A percentile compares a stretch with the other conserved stretches of the same genome.
These are phyloP conservation scores for Nothocercus nigrocapillus DNA, from an alignment of 2,113 vertebrate genomes.

Conservation along the genomic window DNA sequence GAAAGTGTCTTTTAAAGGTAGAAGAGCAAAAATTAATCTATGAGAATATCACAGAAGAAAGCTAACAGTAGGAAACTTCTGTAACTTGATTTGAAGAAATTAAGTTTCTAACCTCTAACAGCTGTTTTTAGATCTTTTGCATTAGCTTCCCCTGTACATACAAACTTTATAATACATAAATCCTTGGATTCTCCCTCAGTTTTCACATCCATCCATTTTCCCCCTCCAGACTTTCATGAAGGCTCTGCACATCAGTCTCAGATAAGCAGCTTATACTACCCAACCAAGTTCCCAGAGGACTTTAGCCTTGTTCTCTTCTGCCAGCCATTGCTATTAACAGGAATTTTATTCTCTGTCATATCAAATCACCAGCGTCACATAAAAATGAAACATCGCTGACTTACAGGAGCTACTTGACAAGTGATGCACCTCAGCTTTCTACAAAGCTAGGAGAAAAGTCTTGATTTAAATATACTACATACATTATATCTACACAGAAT, in stretches of 20 bases:
- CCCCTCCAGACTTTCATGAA: neutral
- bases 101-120: neutral
- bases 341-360: neutral
- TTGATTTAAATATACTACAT: neutral
- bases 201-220: neutral
- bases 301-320: neutral
- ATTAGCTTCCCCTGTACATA: neutral
- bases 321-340: neutral
- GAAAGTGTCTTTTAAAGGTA: neutral
- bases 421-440: neutral
- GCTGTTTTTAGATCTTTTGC: neutral
- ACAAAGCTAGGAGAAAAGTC: neutral
- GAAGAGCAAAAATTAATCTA: neutral
- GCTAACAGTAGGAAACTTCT: neutral
- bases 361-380: neutral
- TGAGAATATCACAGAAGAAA: neutral
- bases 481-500: neutral
- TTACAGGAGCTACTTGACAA: neutral
- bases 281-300: neutral
- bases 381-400: neutral
- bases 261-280: neutral
- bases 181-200: neutral
- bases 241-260: neutral
- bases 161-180: neutral
- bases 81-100: neutral